A percentile compares a stretch with the other conserved stretches of the same genome.
Evolutionary conservation across 2,888 invertebrate species (phyloP).

Genomic region (Ashinkailepas kermadecensis): DNA sequence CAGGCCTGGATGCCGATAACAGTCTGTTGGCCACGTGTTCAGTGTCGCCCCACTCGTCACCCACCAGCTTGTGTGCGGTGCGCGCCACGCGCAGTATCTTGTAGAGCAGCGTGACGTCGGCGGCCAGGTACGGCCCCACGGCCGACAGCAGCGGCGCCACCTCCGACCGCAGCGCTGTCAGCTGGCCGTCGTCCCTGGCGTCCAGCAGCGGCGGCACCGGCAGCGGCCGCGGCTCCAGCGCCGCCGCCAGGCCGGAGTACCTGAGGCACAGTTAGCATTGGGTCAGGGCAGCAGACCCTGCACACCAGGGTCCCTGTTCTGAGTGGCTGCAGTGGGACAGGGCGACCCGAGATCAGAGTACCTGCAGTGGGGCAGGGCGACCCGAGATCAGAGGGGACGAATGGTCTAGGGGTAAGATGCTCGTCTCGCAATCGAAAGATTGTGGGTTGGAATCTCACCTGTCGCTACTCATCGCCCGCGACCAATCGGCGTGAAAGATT

Average conservation of each 20-base stretch:
- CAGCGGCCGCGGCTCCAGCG: slow-evolving; percentile 55
- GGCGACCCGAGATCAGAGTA: background rate
- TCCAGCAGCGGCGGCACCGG: slow-evolving; percentile 42
- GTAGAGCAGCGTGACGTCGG: slow-evolving; percentile 81
- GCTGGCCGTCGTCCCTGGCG: slow-evolving; percentile 57
- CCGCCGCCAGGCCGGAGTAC: slow-evolving; percentile 63
- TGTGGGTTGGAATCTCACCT: too few species aligned
- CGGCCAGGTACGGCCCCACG: slow-evolving; percentile 79
- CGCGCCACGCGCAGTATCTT: slow-evolving; percentile 59
- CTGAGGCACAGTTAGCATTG: slow-evolving; percentile 43
- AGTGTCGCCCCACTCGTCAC: background rate
- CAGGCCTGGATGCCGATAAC: too few species aligned
- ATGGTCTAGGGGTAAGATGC: too few species aligned
- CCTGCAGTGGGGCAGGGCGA: background rate
- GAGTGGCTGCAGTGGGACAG: background rate
- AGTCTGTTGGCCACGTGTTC: too few species aligned
- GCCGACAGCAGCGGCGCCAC: slow-evolving; percentile 78
- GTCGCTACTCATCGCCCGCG: too few species aligned
- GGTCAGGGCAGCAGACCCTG: too few species aligned
- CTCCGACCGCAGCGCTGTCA: slow-evolving; percentile 41
- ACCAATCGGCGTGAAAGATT: too few species aligned
- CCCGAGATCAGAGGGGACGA: too few species aligned
- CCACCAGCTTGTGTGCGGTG: slow-evolving; percentile 45
- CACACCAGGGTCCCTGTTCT: too few species aligned
- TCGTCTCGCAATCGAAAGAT: too few species aligned